Evolutionary conservation across 2,797 vertebrate species (phyloP).

Genomic region (Ptychadena robeensis): DNA sequence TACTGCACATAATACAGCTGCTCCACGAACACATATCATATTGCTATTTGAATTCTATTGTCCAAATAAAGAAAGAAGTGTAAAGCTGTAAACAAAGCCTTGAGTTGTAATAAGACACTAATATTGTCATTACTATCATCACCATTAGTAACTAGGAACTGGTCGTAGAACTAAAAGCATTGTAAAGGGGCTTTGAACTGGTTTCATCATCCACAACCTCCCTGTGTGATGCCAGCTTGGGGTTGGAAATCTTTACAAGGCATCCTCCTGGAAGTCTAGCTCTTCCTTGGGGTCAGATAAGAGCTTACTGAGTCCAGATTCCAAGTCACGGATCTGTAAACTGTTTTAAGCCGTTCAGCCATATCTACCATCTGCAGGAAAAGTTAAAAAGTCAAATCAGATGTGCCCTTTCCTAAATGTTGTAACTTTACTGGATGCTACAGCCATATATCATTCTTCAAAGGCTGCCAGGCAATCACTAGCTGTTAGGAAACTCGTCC

Average conservation of each 20-base stretch:
- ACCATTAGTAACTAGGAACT: neutral
- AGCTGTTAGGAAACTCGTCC: neutral
- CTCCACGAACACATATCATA: neutral
- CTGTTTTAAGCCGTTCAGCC: slow-evolving; percentile 5
- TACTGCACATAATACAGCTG: too few relatives aligned
- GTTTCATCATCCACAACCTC: neutral
- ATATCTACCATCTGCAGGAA: slow-evolving; percentile 36
- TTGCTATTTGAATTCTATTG: neutral
- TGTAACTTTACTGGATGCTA: slow-evolving; percentile 26
- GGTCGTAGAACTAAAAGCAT: neutral
- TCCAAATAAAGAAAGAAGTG: neutral
- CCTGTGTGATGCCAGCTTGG: slow-evolving; percentile 25
- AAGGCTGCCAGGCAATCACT: slow-evolving; percentile 17
- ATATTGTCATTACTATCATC: neutral
- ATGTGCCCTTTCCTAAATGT: slow-evolving; percentile 41
- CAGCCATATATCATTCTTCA: slow-evolving; percentile 47
- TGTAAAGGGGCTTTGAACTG: neutral
- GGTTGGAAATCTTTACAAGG: neutral
- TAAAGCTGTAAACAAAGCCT: neutral
- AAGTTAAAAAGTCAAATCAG: slow-evolving; percentile 42
- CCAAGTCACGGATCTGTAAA: slow-evolving; percentile 6
- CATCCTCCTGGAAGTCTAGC: slow-evolving; percentile 3
- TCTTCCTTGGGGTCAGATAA: neutral
- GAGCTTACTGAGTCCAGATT: slow-evolving; percentile 33
- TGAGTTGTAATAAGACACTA: too few relatives aligned